These are phyloP conservation scores for Lepeophtheirus salmonis DNA, from an alignment of 1,140 invertebrate genomes.

Conservation along the genomic window DNA sequence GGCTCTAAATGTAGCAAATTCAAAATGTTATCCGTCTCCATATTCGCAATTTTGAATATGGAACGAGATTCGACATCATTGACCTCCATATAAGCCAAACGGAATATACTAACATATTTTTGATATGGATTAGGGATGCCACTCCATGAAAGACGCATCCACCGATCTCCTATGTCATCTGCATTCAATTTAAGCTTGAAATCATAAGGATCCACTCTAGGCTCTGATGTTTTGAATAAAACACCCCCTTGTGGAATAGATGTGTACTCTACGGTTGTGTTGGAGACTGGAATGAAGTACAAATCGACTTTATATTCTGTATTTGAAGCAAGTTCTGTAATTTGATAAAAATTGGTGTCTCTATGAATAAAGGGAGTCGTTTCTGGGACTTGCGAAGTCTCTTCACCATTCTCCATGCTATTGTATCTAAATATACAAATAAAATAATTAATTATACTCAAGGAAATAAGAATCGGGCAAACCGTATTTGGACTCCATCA, in stretches of 20 bases:
- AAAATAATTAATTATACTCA: not conserved
- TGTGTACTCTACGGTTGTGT: conserved; percentile 47
- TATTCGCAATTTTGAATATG: conserved; percentile 54
- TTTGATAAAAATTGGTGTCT: conserved; percentile 44
- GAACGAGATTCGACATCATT: conserved; percentile 45
- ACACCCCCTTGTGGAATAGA: conserved; percentile 26
- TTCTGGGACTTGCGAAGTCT: conserved; percentile 35
- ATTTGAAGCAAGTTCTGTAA: conserved; percentile 48
- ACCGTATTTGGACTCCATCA: conserved; percentile 47
- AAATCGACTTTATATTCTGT: conserved; percentile 54
- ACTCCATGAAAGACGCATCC: conserved; percentile 53
- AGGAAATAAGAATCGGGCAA: conserved; percentile 23
- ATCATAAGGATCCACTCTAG: conserved; percentile 45
- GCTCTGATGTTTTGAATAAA: conserved; percentile 1
- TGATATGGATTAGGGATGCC: conserved; percentile 67
- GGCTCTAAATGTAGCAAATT: conserved; percentile 51
- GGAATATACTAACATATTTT: conserved; percentile 73
- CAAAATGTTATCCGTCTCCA: conserved; percentile 48
- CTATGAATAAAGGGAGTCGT: conserved; percentile 54
- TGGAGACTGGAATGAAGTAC: conserved; percentile 48
- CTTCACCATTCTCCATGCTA: conserved; percentile 41
- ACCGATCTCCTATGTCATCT: conserved; percentile 47
- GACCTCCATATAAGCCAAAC: conserved; percentile 58
- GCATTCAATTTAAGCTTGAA: conserved; percentile 56
- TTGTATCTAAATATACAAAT: conserved; percentile 24